Evolutionary conservation across 2,888 invertebrate genomes (phyloP).

Genomic region (Gari tellinella): DNA sequence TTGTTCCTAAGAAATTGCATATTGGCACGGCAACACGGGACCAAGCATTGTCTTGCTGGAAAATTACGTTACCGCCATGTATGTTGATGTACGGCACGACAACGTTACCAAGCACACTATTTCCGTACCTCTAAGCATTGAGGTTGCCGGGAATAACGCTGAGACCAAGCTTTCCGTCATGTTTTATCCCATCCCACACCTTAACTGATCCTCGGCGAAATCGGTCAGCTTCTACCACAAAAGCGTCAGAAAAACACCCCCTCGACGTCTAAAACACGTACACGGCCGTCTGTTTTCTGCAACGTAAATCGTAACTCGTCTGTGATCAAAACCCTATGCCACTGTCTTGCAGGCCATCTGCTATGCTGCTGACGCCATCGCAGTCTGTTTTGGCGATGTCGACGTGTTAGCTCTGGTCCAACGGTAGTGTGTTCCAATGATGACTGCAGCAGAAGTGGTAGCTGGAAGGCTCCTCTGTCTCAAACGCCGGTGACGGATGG

Average conservation of each 20-base stretch:
- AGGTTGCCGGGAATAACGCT: not conserved
- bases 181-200: constrained; percentile 5
- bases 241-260: not conserved
- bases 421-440: no score
- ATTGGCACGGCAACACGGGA: not conserved
- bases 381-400: no score
- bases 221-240: not conserved
- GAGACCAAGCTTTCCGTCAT: not conserved
- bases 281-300: no score
- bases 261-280: no score
- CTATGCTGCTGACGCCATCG: no score
- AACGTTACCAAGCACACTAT: not conserved
- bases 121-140: not conserved
- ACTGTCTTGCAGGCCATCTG: no score
- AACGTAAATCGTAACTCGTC: no score
- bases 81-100: constrained; percentile 1
- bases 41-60: constrained; percentile 6
- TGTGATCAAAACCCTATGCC: no score
- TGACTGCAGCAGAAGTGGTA: no score
- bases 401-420: no score
- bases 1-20: constrained; percentile 1
- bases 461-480: no score
- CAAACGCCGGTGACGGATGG: no score
- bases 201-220: not conserved
- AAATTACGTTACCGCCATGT: constrained; percentile 1